Evolutionary conservation across 2,113 vertebrate species (phyloP).

Genomic region (Hystrix brachyura): DNA sequence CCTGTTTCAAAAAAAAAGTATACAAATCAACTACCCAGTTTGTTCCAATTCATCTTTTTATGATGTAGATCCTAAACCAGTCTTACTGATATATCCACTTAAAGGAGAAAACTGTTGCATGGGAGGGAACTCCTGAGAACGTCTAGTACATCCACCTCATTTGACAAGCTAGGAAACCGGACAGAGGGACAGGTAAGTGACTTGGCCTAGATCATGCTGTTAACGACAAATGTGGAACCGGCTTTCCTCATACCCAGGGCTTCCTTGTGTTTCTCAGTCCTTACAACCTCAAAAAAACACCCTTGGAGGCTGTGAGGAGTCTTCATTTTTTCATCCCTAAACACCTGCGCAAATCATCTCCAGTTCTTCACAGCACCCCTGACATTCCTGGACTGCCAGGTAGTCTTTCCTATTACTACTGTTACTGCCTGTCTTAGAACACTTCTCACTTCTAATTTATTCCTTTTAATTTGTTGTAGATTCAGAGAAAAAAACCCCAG

Average conservation of each 20-base stretch:
- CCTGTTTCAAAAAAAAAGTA: background rate
- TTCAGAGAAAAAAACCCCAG: background rate
- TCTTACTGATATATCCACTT: slow-evolving; percentile 17
- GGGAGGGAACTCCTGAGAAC: background rate
- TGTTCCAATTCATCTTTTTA: slow-evolving; percentile 9
- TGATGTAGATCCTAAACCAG: background rate
- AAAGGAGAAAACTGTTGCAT: background rate
- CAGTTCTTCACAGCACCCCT: background rate
- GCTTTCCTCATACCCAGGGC: background rate
- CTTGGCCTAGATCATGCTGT: background rate
- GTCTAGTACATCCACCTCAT: background rate
- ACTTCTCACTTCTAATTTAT: background rate
- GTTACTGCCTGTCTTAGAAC: background rate
- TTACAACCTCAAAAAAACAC: background rate
- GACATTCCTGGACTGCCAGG: background rate
- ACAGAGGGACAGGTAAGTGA: background rate
- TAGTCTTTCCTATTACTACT: background rate
- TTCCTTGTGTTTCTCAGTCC: background rate
- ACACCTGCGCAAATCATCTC: background rate
- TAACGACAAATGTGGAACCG: background rate
- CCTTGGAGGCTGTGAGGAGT: background rate
- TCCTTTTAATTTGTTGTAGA: background rate
- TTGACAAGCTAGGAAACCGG: background rate
- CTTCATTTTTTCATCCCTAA: background rate
- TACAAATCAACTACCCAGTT: background rate